These are phyloP conservation scores for Drosophila fuyamai DNA, from an alignment of 1,140 invertebrate genomes.

Conservation along the genomic window DNA sequence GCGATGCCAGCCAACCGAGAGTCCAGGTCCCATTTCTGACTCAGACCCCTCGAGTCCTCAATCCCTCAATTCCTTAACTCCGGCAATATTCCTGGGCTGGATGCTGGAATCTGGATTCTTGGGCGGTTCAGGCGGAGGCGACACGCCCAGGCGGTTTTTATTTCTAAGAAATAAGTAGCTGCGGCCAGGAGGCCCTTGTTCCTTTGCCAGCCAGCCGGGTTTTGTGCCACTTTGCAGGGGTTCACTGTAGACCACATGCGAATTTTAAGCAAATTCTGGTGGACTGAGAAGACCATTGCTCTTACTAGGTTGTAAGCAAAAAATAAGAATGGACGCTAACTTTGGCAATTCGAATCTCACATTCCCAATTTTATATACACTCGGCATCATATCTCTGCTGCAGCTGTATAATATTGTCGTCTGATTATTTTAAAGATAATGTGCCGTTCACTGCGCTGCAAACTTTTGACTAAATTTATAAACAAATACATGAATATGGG, in stretches of 20 bases:
- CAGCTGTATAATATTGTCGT: too few relatives aligned
- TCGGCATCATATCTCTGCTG: too few relatives aligned
- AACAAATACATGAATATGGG: too few relatives aligned
- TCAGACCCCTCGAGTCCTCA: constrained; percentile 9
- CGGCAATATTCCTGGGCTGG: constrained; percentile 16
- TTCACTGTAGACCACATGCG: constrained; percentile 15
- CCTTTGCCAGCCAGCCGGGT: constrained; percentile 18
- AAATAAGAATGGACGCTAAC: too few relatives aligned
- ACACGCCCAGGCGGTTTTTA: constrained; percentile 80
- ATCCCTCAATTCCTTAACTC: neutral
- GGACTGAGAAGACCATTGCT: too few relatives aligned
- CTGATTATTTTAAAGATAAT: too few relatives aligned
- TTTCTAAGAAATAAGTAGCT: constrained; percentile 79
- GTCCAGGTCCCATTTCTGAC: constrained; percentile 1
- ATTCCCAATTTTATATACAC: too few relatives aligned
- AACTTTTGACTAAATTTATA: too few relatives aligned
- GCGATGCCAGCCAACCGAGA: constrained; percentile 26
- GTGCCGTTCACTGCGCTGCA: too few relatives aligned
- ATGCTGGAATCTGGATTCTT: constrained; percentile 29
- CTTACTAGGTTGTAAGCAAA: too few relatives aligned
- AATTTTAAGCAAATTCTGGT: neutral
- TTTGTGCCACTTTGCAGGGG: constrained; percentile 34
- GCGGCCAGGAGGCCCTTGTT: constrained; percentile 37
- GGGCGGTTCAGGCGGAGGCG: constrained; percentile 61
- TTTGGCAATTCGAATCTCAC: too few relatives aligned